These are phyloP conservation scores for Elysia crispata DNA, from an alignment of 2,888 invertebrate species.

Conservation along the genomic window DNA sequence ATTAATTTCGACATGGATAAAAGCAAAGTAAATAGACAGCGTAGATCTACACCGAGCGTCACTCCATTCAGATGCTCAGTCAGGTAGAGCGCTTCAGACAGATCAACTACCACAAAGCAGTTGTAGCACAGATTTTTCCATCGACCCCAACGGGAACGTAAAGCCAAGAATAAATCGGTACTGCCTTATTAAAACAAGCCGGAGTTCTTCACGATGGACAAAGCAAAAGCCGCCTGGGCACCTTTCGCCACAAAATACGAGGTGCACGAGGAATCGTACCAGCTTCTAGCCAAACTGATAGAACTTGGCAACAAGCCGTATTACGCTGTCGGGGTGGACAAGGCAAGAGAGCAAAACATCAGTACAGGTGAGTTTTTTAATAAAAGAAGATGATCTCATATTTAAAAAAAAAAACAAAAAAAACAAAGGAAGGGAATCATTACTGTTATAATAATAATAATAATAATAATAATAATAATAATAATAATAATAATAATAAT, in stretches of 20 bases:
- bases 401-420: no score
- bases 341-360: background rate
- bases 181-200: no score
- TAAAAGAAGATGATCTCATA: no score
- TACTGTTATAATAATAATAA: background rate
- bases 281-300: background rate
- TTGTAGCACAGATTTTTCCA: no score
- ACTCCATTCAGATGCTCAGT: no score
- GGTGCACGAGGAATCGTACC: constrained; percentile 31
- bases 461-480: constrained; percentile 20
- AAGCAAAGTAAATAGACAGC: background rate
- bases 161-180: no score
- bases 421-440: no score
- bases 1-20: background rate
- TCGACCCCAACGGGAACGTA: no score
- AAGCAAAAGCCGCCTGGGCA: constrained; percentile 15
- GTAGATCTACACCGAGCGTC: no score
- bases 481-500: constrained; percentile 20
- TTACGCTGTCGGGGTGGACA: constrained; percentile 19
- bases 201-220: no score
- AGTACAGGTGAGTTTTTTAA: background rate
- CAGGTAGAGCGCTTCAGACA: no score
- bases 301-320: background rate
- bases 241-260: constrained; percentile 36
- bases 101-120: no score